Evolutionary conservation across 2,888 invertebrate species (phyloP), one percentile per base, ranked within the genome.

Genomic region (Platyscelio sp.): DNA sequence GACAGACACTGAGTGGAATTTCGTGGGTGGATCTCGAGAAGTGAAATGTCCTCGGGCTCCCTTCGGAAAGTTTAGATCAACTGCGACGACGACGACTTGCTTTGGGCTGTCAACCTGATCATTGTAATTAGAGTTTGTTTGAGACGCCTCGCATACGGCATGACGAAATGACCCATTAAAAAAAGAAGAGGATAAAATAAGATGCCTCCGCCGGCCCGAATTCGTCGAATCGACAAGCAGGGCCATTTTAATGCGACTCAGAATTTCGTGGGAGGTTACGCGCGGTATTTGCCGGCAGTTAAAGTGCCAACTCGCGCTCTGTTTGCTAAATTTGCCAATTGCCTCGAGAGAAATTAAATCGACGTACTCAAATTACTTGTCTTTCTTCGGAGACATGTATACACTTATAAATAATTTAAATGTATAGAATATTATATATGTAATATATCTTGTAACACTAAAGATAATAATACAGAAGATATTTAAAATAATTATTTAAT

Each of bases 261-360:
- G 89, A 91, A 91, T 91, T 90, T 89, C 90, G 91, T 91, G 91
- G 92, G 91, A 91, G 91, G 91, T 83, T 72, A 63, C 51, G 54
- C 61, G 18, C 26, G 51, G 49, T 61, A 77, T 65, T 74, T 29
- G 80, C 43, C 67, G 75, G 70, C 76, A 65, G 65, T 72, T 77
- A 54, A 61, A 67, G 67, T 80, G 60, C 65, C 71, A 65, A 27
- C 33, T 46, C 70, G 80, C 40, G 63, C 75, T 74, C 74, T 72
- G 68, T 74, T 80, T 72, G 38, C 29, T 72, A 67, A 56, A 80
- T 74, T 56, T 71, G 67, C 56, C 80, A 67, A 80, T 71, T 72
- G 80, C 80, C 60, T 22, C 24, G 63, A 65, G 22, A 68, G 18
- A 67, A 67, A 49, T 24, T 33, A 70, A 61, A 61, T 78, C 70